A percentile compares a stretch with the other conserved stretches of the same genome.
Evolutionary conservation across 2,113 vertebrate genomes (phyloP).

Genomic region (Eurypyga helias): DNA sequence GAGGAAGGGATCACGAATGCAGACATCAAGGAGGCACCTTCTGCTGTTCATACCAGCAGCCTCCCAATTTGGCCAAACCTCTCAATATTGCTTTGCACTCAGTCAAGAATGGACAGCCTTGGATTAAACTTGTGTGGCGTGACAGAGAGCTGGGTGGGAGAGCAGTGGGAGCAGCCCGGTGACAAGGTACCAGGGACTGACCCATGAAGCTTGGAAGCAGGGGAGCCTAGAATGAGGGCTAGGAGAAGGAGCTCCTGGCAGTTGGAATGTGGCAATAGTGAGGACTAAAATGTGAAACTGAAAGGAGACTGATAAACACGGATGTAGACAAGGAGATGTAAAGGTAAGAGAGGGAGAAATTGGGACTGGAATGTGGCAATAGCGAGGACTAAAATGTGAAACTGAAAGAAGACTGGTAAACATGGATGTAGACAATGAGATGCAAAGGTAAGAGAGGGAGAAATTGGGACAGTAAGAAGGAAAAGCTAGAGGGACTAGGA

Average conservation of each 20-base stretch:
- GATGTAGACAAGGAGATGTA: neutral
- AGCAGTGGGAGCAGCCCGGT: neutral
- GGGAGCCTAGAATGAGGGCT: neutral
- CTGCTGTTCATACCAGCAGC: neutral
- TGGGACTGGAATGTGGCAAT: neutral
- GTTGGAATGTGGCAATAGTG: neutral
- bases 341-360: neutral
- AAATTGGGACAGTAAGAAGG: neutral
- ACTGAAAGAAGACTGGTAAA: neutral
- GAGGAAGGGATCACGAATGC: neutral
- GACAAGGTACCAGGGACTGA: neutral
- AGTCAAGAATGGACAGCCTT: neutral
- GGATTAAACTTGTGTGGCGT: neutral
- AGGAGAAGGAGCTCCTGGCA: neutral
- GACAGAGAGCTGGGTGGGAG: neutral
- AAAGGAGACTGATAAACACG: neutral
- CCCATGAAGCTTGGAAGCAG: neutral
- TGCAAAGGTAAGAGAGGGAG: neutral
- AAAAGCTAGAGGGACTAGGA: neutral
- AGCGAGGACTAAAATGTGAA: neutral
- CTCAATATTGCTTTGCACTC: neutral
- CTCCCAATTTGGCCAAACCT: neutral
- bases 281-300: neutral
- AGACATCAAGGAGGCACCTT: neutral
- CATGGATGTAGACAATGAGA: neutral